Conservation (phyloP, 2,888 invertebrate genomes). For the Agrochola lychnidis region DNA sequence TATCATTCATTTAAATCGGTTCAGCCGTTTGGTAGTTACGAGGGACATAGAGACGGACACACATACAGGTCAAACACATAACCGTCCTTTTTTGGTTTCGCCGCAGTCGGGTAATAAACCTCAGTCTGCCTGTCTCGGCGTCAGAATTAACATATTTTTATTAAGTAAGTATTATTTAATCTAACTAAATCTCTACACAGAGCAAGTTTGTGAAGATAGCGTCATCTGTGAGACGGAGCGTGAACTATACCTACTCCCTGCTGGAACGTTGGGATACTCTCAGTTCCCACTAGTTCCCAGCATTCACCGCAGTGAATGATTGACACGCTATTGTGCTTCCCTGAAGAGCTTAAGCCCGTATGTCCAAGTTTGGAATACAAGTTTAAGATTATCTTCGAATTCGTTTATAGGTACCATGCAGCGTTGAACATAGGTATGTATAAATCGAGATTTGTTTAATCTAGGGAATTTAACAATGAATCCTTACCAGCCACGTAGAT, state of each 20-base stretch:
- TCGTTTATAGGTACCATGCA: not conserved
- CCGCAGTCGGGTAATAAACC: no score
- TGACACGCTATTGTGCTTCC: slow-evolving; percentile 11
- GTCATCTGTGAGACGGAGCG: slow-evolving; percentile 39
- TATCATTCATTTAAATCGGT: no score
- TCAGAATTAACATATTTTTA: no score
- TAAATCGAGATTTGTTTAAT: not conserved
- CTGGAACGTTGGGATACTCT: not conserved
- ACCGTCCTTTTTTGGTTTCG: no score
- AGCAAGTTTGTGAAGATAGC: slow-evolving; percentile 13
- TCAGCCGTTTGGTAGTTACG: no score
- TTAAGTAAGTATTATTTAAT: no score
- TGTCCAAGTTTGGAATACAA: not conserved
- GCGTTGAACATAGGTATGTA: not conserved
- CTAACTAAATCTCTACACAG: not conserved
- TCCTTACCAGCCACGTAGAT: not conserved
- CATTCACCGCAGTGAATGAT: slow-evolving; percentile 16
- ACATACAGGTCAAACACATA: no score
- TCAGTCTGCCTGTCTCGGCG: no score
- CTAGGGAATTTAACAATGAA: not conserved
- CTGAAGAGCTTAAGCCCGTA: not conserved
- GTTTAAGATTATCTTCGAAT: not conserved
- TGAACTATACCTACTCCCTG: slow-evolving; percentile 28
- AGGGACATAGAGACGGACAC: no score
- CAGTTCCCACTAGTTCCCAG: not conserved